A percentile compares a stretch with the other conserved stretches of the same genome.
Evolutionary conservation across 2,797 vertebrate genomes (phyloP).

Genomic region (Bryconaethiops microstoma): DNA sequence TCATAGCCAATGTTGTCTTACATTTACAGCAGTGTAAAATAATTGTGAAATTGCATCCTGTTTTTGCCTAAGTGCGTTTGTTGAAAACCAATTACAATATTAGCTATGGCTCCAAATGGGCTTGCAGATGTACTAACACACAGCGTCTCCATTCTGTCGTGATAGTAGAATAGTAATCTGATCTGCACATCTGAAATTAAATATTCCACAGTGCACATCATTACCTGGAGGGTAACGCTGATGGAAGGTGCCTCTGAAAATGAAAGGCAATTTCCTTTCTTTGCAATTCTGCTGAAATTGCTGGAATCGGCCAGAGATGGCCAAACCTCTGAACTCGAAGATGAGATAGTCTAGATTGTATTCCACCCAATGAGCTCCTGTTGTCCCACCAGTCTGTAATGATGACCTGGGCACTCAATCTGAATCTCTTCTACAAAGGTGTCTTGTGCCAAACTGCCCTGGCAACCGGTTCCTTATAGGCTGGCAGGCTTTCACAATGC

Average conservation of each 20-base stretch:
- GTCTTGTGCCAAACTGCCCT: conserved; percentile 1
- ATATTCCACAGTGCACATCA: conserved; percentile 20
- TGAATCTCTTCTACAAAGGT: background rate
- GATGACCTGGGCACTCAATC: conserved; percentile 1
- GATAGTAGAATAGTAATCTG: conserved; percentile 8
- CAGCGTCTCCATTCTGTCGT: conserved; percentile 7
- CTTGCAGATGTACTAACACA: conserved; percentile 17
- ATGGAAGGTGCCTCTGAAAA: conserved; percentile 14
- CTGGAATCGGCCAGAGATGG: background rate
- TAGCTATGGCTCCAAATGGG: conserved; percentile 22
- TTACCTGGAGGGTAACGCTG: conserved; percentile 18
- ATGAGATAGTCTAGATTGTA: conserved; percentile 24
- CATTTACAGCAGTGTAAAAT: conserved; percentile 16
- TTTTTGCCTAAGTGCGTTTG: conserved; percentile 10
- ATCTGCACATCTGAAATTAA: conserved; percentile 27
- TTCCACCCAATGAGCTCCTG: background rate
- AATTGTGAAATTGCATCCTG: conserved; percentile 8
- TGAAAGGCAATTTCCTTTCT: background rate
- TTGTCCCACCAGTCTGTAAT: background rate
- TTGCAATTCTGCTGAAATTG: conserved; percentile 30
- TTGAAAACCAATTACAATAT: conserved; percentile 32
- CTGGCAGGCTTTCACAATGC: conserved; percentile 1
- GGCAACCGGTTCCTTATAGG: background rate
- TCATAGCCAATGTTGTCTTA: conserved; percentile 24
- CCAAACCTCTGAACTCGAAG: conserved; percentile 5